Evolutionary conservation across 2,797 vertebrate genomes (phyloP), one percentile per base, ranked within the genome.

Genomic region (Gadopsis marmoratus): DNA sequence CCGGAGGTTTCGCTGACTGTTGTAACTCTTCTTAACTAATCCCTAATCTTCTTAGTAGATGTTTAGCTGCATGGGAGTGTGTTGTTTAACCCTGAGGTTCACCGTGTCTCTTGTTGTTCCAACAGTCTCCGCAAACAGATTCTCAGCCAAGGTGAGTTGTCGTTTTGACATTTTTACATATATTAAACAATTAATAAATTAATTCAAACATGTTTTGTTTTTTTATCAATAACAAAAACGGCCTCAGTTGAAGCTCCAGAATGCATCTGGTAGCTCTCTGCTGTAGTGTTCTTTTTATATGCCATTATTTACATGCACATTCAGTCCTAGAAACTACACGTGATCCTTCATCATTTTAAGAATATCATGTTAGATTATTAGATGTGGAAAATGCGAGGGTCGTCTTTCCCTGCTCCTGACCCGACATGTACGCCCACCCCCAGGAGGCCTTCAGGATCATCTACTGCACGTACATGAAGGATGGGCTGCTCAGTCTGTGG

Each of bases 61-160:
- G 86, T 90, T 91, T 84, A 88, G 62, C 85, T 50, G 31, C 69
- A 29, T 63, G 37, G 16, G 56, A 45, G 35, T 51, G 69, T 78
- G 45, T 75, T 77, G 55, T 83, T 85, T 65, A 69, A 71, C 80
- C 10, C 39, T 54, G 50, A 80, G 35, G 35, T 73, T 87, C 7
- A 79, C 71, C 64, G 76, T 81, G 64, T 65, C 48, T 79, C 92
- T 95, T 74, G 41, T 88, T 83, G 21, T 87, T 76, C 70, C 56
- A 65, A 65, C 87, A 99, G 98, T 99, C 94, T 99, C 98, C 81
- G 96, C 97, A 59, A 97, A 97, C 59, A 95, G 96, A 91, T 99
- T 99, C 91, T 99, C 98, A 48, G 97, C 97, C 67, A 98, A 98
- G 97, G 98, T 99, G 93, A 97, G 97, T 65, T 39, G 9, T n/a